A percentile compares a stretch with the other conserved stretches of the same genome.
Conservation (phyloP, 2,888 invertebrate genomes). For the Callyntrura sp. region DNA sequence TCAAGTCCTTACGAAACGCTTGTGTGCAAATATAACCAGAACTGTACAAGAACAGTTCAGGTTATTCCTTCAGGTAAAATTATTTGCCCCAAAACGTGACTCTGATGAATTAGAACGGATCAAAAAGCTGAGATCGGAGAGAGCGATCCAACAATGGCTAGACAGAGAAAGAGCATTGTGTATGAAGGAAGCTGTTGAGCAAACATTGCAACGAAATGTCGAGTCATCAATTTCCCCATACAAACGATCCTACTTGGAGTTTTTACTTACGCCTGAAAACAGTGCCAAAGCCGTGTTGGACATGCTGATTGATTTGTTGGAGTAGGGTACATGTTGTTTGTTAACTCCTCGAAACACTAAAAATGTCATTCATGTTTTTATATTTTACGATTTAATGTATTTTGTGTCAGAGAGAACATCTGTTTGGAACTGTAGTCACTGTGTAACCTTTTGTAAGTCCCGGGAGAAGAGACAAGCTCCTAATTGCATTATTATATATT, state of each 20-base stretch:
- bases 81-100: constrained; percentile 80
- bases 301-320: constrained; percentile 82
- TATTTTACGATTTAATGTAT: constrained; percentile 13
- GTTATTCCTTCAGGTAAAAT: constrained; percentile 82
- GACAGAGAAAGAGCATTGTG: constrained; percentile 83
- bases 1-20: constrained; percentile 78
- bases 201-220: constrained; percentile 78
- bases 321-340: constrained; percentile 13
- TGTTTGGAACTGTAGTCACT: constrained; percentile 1
- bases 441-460: background rate
- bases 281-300: constrained; percentile 84
- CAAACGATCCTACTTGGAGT: constrained; percentile 82
- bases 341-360: too few relatives aligned
- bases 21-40: constrained; percentile 75
- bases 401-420: background rate
- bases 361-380: constrained; percentile 11
- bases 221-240: constrained; percentile 83
- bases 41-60: constrained; percentile 82
- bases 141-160: constrained; percentile 82
- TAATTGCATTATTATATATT: background rate
- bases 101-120: constrained; percentile 81
- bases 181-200: constrained; percentile 83
- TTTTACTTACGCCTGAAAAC: constrained; percentile 82
- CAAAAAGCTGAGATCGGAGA: constrained; percentile 77
- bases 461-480: background rate